Evolutionary conservation across 2,888 invertebrate genomes (phyloP), one percentile per base, ranked within the genome.

Genomic region (Scrobipalpa atriplicella): DNA sequence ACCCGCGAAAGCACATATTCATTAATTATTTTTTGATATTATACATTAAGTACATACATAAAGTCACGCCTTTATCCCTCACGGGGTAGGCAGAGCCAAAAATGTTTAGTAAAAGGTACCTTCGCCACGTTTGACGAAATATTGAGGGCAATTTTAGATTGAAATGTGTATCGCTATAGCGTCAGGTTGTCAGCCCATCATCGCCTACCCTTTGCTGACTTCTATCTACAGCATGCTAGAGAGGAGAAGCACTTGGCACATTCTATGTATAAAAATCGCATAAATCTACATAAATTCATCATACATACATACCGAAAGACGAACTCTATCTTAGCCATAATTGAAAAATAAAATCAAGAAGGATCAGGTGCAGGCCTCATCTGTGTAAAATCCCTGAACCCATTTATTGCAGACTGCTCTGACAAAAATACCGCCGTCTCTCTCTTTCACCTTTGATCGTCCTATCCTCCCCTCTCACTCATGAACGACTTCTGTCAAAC

Each of bases 301-400:
- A 39, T 8, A 5, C 11, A 39, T 11, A 39, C 1, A 39, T 8
- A 10, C 39, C 39, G 16, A 10, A 5, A 47, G n/a, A 47, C 5
- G 38, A 58, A 58, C 58, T 38, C 38, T 38, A 21, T 38, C 58
- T 41, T 41, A 19, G 13, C 75, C 76, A 75, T 80, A 80, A 81
- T 89, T 90, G 88, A 81, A 88, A 89, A 88, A 90, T 87, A 89
- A 88, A 89, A 89, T 89, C 86, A 87, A 82, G 73, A 68, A 81
- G 83, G 83, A 87, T 90, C 91, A 91, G 92, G 90, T 92, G 92
- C 83, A 73, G 73, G 81, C 70, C 84, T 81, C 86, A 82, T 86
- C 86, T 86, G 85, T 71, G 72, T 52, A 52, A 63, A 63, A 76
- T 79, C 84, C 85, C 84, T 82, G 80, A 85, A 83, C 74, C 79